phyloP scores from a whole-genome alignment of 2,797 vertebrate genomes.

The Sardinella longiceps region DNA sequence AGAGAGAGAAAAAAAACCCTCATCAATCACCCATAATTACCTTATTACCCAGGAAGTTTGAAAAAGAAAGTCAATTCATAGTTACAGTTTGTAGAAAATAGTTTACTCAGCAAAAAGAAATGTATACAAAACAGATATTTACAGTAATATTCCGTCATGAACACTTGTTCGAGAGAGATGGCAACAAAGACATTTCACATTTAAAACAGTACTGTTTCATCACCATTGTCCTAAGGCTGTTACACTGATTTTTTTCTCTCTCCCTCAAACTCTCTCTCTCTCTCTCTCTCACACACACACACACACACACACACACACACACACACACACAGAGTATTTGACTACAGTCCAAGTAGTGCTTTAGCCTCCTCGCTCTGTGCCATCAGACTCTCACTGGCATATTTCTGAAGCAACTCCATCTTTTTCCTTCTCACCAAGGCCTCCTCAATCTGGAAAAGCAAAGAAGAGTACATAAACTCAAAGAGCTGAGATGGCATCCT shows the following conservation, averaged over 20 bases:
- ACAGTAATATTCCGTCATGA: slow-evolving; percentile 40
- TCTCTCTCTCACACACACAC: not conserved
- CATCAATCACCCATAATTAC: not conserved
- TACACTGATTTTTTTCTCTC: not conserved
- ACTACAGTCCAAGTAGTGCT: slow-evolving; percentile 85
- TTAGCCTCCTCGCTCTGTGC: slow-evolving; percentile 92
- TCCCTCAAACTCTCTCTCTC: not conserved
- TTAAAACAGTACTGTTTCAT: not conserved
- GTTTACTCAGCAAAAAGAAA: slow-evolving; percentile 52
- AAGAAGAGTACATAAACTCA: not conserved
- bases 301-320: not conserved
- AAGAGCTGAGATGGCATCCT: not conserved
- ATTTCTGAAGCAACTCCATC: slow-evolving; percentile 95
- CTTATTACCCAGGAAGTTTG: not conserved
- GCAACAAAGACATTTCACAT: not conserved
- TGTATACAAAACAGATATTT: slow-evolving; percentile 58
- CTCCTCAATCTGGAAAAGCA: slow-evolving; percentile 85
- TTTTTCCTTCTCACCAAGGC: slow-evolving; percentile 94
- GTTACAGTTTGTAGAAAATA: slow-evolving; percentile 41
- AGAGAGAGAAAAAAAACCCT: too few species aligned
- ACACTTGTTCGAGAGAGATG: not conserved
- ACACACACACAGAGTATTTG: not conserved
- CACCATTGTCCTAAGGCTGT: not conserved
- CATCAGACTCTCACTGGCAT: slow-evolving; percentile 91
- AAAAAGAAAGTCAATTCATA: not conserved